phyloP scores from a whole-genome alignment of 92 coral and sea anemone species.

The Galaxea fascicularis region DNA sequence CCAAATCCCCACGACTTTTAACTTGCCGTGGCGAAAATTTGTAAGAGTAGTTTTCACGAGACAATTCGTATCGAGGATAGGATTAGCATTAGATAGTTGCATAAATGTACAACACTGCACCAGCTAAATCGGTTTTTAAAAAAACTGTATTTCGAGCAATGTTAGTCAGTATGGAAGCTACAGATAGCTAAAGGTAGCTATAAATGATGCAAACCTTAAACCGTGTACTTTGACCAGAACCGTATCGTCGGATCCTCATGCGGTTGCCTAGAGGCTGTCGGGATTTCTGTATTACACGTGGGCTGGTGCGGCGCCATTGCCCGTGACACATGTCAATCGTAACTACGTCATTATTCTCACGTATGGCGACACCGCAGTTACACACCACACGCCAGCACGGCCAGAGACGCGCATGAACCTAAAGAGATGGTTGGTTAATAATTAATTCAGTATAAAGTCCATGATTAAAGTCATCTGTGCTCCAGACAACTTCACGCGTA shows the following conservation, averaged over 20 bases:
- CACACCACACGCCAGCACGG: conserved; percentile 93
- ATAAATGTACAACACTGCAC: too few relatives aligned
- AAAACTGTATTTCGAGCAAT: not conserved
- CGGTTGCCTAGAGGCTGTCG: conserved; percentile 72
- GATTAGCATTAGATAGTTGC: too few relatives aligned
- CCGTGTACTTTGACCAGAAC: conserved; percentile 75
- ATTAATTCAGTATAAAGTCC: not conserved
- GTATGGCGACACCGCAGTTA: conserved; percentile 90
- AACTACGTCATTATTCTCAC: conserved; percentile 84
- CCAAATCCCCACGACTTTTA: too few relatives aligned
- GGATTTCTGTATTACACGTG: conserved; percentile 80
- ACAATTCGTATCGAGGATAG: too few relatives aligned
- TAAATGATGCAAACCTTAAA: conserved; percentile 61
- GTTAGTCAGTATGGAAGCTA: not conserved
- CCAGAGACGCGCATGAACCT: conserved; percentile 93
- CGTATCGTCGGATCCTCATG: conserved; percentile 68
- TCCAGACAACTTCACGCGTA: too few relatives aligned
- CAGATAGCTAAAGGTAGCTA: not conserved
- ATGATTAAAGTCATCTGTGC: too few relatives aligned
- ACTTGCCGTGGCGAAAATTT: too few relatives aligned
- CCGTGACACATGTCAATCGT: conserved; percentile 90
- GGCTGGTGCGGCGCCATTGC: conserved; percentile 73
- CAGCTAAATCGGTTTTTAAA: too few relatives aligned
- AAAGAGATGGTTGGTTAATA: not conserved
- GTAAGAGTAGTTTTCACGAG: too few relatives aligned